Percentiles rank a stretch among this genome's conserved stretches.
These are phyloP conservation scores for Aporrectodea caliginosa DNA, from an alignment of 1,140 invertebrate genomes.

Conservation along the genomic window DNA sequence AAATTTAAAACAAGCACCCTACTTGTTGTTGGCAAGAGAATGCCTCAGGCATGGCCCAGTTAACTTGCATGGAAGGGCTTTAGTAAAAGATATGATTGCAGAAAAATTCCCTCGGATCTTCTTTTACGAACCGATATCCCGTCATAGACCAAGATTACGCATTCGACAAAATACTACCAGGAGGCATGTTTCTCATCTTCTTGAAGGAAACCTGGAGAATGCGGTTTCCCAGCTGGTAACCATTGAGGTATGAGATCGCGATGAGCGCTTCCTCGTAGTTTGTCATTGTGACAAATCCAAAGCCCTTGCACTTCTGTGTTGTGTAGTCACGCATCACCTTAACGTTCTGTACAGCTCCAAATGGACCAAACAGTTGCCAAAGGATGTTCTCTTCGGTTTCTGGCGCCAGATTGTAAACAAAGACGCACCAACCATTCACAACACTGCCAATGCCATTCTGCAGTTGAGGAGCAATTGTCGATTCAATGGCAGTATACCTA, in stretches of 20 bases:
- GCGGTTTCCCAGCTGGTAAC: slow-evolving; percentile 92
- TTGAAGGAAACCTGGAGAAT: slow-evolving; percentile 95
- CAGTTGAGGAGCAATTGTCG: background rate
- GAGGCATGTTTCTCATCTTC: slow-evolving; percentile 30
- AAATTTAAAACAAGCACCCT: background rate
- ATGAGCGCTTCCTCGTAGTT: slow-evolving; percentile 98
- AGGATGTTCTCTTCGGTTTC: slow-evolving; percentile 97
- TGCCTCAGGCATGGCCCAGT: too few species aligned
- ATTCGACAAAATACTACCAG: background rate
- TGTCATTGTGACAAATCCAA: slow-evolving; percentile 99
- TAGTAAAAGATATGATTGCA: too few species aligned
- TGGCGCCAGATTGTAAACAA: slow-evolving; percentile 96
- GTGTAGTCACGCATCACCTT: slow-evolving; percentile 92
- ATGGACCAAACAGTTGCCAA: slow-evolving; percentile 98
- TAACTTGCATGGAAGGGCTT: too few species aligned
- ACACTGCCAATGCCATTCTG: background rate
- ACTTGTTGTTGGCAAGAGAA: background rate
- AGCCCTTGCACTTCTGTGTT: slow-evolving; percentile 99
- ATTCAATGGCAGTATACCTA: background rate
- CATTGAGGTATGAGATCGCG: slow-evolving; percentile 95
- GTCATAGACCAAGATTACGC: background rate
- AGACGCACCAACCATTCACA: slow-evolving; percentile 80
- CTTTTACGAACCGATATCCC: too few species aligned
- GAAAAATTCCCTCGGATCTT: too few species aligned
- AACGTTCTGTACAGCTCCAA: slow-evolving; percentile 96